Evolutionary conservation across 2,113 vertebrate species (phyloP).

Genomic region (Lasiurus cinereus): DNA sequence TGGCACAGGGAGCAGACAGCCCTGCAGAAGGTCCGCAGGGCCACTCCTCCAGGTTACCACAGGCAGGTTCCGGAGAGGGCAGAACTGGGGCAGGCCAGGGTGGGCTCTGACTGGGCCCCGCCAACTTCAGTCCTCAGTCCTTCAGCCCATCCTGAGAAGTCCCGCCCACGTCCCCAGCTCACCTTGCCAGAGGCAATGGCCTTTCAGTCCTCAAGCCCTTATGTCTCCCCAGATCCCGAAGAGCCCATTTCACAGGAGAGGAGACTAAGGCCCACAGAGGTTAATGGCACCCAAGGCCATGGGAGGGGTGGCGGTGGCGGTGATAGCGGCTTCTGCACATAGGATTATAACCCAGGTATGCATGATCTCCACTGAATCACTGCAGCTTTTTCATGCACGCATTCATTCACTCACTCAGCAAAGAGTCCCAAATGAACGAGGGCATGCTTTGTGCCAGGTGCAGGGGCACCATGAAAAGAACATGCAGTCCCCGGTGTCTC

Average conservation of each 20-base stretch:
- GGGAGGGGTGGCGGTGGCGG: too few species aligned
- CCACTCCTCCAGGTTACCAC: background rate
- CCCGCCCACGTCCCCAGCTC: accelerated
- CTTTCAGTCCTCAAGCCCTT: background rate
- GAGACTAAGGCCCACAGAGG: background rate
- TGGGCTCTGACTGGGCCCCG: background rate
- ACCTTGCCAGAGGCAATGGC: background rate
- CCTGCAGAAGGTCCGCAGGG: background rate
- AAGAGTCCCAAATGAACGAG: background rate
- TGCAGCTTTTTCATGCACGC: background rate
- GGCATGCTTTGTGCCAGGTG: background rate
- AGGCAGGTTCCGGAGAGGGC: accelerated
- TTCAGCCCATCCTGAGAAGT: background rate
- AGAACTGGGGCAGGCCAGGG: background rate
- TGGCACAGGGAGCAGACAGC: background rate
- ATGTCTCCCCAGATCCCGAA: background rate
- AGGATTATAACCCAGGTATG: background rate
- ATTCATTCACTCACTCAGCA: background rate
- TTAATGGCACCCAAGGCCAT: background rate
- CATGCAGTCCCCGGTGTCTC: background rate
- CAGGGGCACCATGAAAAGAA: background rate
- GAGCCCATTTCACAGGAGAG: background rate
- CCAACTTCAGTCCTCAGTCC: background rate
- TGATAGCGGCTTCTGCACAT: too few species aligned
- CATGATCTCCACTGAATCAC: background rate